A percentile compares a stretch with the other conserved stretches of the same genome.
Evolutionary conservation across 2,888 invertebrate species (phyloP).

Genomic region (Drosophila tripunctata): DNA sequence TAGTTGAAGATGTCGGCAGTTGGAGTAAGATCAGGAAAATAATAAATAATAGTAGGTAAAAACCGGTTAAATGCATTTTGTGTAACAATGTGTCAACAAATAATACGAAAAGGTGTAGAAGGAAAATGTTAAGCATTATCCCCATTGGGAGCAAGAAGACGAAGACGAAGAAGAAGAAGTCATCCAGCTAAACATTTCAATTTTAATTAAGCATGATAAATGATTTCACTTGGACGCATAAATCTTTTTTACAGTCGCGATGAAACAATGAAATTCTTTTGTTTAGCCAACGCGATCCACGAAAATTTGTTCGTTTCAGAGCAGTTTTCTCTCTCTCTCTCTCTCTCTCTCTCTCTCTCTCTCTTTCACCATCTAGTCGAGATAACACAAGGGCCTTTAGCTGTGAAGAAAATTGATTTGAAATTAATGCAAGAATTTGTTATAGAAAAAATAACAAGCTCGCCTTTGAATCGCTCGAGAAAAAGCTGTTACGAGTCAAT

Average conservation of each 20-base stretch:
- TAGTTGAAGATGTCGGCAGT: not conserved
- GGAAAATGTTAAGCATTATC: constrained; percentile 43
- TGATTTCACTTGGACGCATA: constrained; percentile 81
- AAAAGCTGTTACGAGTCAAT: constrained; percentile 72
- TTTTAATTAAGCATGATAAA: constrained; percentile 84
- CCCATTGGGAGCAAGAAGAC: constrained; percentile 25
- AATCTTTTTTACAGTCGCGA: constrained; percentile 81
- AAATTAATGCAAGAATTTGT: constrained; percentile 84
- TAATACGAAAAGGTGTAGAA: constrained; percentile 55
- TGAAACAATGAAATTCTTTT: constrained; percentile 79
- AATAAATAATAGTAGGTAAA: constrained; percentile 22
- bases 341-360: constrained; percentile 4
- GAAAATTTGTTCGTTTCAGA: constrained; percentile 58
- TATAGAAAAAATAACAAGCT: constrained; percentile 80
- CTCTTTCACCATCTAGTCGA: not conserved
- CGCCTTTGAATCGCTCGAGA: constrained; percentile 71
- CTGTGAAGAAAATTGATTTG: constrained; percentile 83
- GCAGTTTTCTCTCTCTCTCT: constrained; percentile 42
- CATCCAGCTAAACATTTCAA: constrained; percentile 77
- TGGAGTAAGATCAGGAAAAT: not conserved
- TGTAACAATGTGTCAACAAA: constrained; percentile 80
- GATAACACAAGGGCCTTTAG: constrained; percentile 71
- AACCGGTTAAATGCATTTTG: constrained; percentile 78
- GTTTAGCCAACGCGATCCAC: constrained; percentile 50
- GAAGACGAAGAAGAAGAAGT: constrained; percentile 29